phyloP scores from a whole-genome alignment of 2,888 invertebrate genomes.

The Elmis aenea region DNA sequence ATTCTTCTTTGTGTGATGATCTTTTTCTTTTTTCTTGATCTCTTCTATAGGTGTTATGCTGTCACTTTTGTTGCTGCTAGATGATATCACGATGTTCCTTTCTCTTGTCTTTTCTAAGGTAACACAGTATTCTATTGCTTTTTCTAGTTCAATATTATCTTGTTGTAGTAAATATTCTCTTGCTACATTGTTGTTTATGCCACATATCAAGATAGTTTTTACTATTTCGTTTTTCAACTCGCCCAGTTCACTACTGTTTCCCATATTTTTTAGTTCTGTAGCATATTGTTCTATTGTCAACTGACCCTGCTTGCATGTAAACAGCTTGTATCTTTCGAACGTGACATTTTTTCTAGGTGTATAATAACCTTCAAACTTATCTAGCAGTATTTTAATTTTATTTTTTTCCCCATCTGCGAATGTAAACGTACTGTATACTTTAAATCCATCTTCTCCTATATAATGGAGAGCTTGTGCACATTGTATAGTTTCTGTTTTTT shows the following conservation, averaged over 20 bases:
- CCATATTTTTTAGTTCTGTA: conserved; percentile 19
- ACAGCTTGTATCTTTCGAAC: conserved; percentile 18
- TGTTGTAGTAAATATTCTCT: conserved; percentile 23
- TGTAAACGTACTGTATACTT: conserved; percentile 18
- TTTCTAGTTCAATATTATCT: conserved; percentile 17
- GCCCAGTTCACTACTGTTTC: conserved; percentile 22
- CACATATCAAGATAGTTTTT: no score
- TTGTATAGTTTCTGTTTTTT: conserved; percentile 14
- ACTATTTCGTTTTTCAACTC: conserved; percentile 17
- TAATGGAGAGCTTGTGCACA: conserved; percentile 19
- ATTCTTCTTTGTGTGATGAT: neutral
- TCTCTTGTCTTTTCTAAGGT: conserved; percentile 14
- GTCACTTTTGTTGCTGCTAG: neutral
- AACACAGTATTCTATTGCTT: no score
- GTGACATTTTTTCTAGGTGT: conserved; percentile 16
- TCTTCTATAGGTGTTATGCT: neutral
- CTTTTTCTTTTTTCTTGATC: conserved; percentile 1
- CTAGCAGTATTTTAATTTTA: conserved; percentile 7
- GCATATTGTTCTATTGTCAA: conserved; percentile 9
- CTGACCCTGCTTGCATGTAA: conserved; percentile 13
- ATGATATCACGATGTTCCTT: conserved; percentile 8
- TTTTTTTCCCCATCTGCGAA: conserved; percentile 8
- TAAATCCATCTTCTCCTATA: conserved; percentile 20
- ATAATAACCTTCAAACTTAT: conserved; percentile 18
- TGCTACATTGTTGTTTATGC: conserved; percentile 17